phyloP scores from a whole-genome alignment of 1,140 invertebrate species.

The Littorina saxatilis region DNA sequence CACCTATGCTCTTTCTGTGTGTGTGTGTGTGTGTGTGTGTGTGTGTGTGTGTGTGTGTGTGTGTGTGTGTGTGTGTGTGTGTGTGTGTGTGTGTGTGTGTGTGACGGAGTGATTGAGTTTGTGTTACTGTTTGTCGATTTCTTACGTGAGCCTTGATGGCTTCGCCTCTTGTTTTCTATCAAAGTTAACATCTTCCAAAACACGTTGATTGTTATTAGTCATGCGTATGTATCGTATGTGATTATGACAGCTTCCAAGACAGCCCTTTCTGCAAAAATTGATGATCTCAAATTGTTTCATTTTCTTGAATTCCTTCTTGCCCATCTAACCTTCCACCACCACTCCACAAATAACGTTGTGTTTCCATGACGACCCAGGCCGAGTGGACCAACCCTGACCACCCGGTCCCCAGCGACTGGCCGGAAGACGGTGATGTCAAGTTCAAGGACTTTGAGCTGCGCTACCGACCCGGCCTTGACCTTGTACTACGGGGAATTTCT shows the following conservation, averaged over 20 bases:
- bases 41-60: neutral
- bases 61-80: neutral
- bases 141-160: no score
- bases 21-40: constrained; percentile 5
- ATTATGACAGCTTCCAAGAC: neutral
- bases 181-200: no score
- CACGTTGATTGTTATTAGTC: no score
- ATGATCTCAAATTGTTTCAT: neutral
- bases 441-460: constrained; percentile 60
- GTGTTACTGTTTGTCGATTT: no score
- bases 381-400: neutral
- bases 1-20: no score
- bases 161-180: no score
- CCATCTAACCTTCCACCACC: neutral
- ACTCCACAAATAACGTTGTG: neutral
- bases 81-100: no score
- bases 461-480: no score
- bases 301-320: neutral
- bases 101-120: no score
- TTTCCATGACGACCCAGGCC: neutral
- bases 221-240: neutral
- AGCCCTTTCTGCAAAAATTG: neutral
- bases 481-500: constrained; percentile 64
- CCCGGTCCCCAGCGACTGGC: constrained; percentile 45
- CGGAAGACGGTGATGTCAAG: constrained; percentile 48